Evolutionary conservation across 2,888 invertebrate species (phyloP), one percentile per base, ranked within the genome.

Genomic region (Brachyptera risi): DNA sequence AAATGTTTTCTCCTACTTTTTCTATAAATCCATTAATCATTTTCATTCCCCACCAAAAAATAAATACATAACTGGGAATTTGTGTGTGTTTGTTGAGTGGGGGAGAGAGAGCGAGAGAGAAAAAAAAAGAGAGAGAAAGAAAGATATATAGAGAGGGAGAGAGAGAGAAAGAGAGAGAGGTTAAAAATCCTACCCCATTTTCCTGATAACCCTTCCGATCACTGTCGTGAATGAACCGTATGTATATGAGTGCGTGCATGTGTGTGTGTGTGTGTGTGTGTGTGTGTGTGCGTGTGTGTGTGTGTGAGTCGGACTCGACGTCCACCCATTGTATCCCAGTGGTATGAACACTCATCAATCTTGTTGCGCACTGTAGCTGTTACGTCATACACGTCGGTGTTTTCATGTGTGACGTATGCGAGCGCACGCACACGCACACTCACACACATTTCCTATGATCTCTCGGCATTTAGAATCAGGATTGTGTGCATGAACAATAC

Each of bases 31-130:
- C 54, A 54, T 54, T 54, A 54, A 54, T 54, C 54, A 54, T 54
- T 11, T 54, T 23, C 54, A 54, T 37, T 31, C 35, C 54, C 37
- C 35, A 35, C 35, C 35, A 31, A 54, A 35, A 54, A 54, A 54
- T 54, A 54, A 54, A 54, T 54, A 54, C 54, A 54, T 54, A 37
- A 37, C 54, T 54, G 35, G 54, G 54, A 54, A 54, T 54, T 37
- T 54, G 37, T 31, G 54, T 35, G 54, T 35, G 54, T 54, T 35
- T 37, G 37, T 54, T 54, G 35, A 26, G 24, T 51, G 26, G n/a
- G n/a, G n/a, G n/a, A n/a, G n/a, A n/a, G n/a, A n/a, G n/a, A n/a
- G n/a, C n/a, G n/a, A n/a, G n/a, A n/a, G n/a, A n/a, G n/a, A n/a
- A n/a, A n/a, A n/a, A n/a, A n/a, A n/a, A n/a, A n/a, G n/a, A n/a